Evolutionary conservation across 2,888 invertebrate species (phyloP).

Genomic region (Drosophila histrio): DNA sequence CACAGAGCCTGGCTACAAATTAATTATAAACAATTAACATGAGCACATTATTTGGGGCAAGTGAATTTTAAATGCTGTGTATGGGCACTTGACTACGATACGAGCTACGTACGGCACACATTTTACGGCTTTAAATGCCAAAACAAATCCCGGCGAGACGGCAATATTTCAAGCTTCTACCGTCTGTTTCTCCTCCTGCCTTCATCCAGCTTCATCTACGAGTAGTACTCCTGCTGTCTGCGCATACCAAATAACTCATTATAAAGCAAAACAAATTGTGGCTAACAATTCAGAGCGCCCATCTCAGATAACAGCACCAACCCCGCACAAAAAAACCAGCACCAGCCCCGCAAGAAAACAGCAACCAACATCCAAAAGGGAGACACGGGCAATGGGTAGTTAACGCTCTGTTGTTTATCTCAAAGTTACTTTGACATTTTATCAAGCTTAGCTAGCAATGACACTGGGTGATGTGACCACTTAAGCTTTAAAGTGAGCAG

Average conservation of each 20-base stretch:
- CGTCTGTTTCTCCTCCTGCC: background rate
- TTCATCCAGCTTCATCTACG: background rate
- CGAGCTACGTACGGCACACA: conserved; percentile 3
- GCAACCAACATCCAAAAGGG: background rate
- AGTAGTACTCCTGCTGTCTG: conserved; percentile 15
- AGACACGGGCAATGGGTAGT: conserved; percentile 21
- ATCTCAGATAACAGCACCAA: conserved; percentile 54
- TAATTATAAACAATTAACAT: conserved; percentile 67
- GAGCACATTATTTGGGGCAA: conserved; percentile 41
- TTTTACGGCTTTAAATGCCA: conserved; percentile 23
- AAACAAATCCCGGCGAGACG: conserved; percentile 35
- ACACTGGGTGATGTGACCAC: background rate
- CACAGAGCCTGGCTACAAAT: conserved; percentile 29
- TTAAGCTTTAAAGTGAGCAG: background rate
- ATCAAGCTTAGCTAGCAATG: conserved; percentile 47
- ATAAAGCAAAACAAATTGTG: conserved; percentile 74
- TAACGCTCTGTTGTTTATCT: conserved; percentile 57
- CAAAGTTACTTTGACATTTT: conserved; percentile 58
- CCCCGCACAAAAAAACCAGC: background rate
- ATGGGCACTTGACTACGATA: conserved; percentile 8
- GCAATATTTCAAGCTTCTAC: conserved; percentile 27
- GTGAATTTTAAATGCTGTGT: conserved; percentile 15
- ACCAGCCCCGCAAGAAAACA: too few relatives aligned
- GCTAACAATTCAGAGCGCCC: conserved; percentile 66
- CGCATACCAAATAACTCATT: conserved; percentile 68